A percentile compares a stretch with the other conserved stretches of the same genome.
Conservation (phyloP, 2,797 vertebrate genomes). For the Lepus oiostolus region DNA sequence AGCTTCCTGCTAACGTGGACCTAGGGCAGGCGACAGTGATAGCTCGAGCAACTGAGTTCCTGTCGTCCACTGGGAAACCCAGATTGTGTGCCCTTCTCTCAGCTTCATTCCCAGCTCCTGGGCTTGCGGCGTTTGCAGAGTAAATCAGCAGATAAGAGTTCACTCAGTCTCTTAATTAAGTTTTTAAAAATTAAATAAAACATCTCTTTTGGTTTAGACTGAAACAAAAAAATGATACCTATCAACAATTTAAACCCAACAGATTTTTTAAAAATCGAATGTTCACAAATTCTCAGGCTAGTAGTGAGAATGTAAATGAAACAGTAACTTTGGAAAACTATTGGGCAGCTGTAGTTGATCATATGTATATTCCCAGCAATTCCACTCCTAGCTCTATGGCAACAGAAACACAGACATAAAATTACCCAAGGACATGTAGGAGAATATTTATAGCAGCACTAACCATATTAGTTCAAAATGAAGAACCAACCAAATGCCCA, state of each 20-base stretch:
- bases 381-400: neutral
- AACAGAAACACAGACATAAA: constrained; percentile 21
- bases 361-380: neutral
- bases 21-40: no score
- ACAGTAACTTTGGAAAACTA: neutral
- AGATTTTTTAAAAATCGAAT: neutral
- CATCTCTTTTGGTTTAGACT: neutral
- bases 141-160: no score
- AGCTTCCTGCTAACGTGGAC: no score
- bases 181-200: neutral
- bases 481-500: constrained; percentile 21
- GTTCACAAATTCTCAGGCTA: neutral
- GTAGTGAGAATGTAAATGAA: neutral
- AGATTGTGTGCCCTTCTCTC: no score
- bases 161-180: no score
- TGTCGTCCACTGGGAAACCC: no score
- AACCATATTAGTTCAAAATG: neutral
- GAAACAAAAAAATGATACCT: constrained; percentile 11
- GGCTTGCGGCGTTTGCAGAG: no score
- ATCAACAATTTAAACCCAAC: constrained; percentile 53
- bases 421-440: neutral
- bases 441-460: neutral
- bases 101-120: no score
- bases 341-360: neutral
- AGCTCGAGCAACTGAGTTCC: no score